Percentiles rank a stretch among this genome's conserved stretches.
These are phyloP conservation scores for Tillus elongatus DNA, from an alignment of 2,888 invertebrate genomes.

Conservation along the genomic window DNA sequence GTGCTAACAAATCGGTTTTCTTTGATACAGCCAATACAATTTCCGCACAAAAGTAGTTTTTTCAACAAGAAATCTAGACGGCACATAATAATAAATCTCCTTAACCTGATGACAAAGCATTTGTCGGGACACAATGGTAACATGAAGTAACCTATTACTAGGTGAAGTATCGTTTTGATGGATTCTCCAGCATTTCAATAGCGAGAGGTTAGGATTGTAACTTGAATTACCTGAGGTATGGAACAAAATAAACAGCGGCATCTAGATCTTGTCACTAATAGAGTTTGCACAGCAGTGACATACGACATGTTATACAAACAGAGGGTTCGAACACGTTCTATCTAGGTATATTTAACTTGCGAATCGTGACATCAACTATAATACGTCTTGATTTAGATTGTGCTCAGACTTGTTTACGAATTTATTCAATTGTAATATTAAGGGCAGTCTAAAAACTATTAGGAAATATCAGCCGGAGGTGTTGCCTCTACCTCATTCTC, in stretches of 20 bases:
- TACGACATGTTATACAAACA: slow-evolving; percentile 39
- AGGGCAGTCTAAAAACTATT: too few relatives aligned
- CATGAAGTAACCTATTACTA: slow-evolving; percentile 28
- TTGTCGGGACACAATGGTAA: slow-evolving; percentile 4
- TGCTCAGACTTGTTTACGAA: too few relatives aligned
- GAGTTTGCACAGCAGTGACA: slow-evolving; percentile 40
- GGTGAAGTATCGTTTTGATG: slow-evolving; percentile 32
- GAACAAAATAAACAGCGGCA: too few relatives aligned
- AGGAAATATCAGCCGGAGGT: too few relatives aligned
- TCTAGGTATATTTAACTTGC: too few relatives aligned
- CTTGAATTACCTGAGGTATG: slow-evolving; percentile 17
- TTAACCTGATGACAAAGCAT: not conserved
- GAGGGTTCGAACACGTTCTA: too few relatives aligned
- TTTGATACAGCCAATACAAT: not conserved
- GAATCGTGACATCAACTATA: too few relatives aligned
- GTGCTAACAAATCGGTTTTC: slow-evolving; percentile 1
- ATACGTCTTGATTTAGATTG: too few relatives aligned
- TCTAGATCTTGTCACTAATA: slow-evolving; percentile 41
- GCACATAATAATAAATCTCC: not conserved
- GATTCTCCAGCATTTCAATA: slow-evolving; percentile 20
- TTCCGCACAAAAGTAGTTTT: not conserved
- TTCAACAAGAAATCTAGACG: not conserved
- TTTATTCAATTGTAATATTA: too few relatives aligned
- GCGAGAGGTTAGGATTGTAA: slow-evolving; percentile 6
- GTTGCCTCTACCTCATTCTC: too few relatives aligned